A percentile compares a stretch with the other conserved stretches of the same genome.
Evolutionary conservation across 1,140 invertebrate species (phyloP).

Genomic region (Brachionus sp.): DNA sequence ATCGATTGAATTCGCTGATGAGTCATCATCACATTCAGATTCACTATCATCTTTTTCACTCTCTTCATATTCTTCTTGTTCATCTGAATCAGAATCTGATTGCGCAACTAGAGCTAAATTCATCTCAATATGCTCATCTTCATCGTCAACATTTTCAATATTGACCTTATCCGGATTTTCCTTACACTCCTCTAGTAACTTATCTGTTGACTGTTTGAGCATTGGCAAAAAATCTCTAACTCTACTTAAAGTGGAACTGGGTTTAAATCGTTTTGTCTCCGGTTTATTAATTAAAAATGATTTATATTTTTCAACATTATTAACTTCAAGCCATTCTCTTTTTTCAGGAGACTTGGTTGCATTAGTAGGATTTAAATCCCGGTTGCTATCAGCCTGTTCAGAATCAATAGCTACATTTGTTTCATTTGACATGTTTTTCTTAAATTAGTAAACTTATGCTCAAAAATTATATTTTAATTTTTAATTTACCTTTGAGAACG

Average conservation of each 20-base stretch:
- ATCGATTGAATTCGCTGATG: neutral
- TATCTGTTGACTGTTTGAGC: conserved; percentile 21
- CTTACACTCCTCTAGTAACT: conserved; percentile 30
- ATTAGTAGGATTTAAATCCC: neutral
- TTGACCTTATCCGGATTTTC: conserved; percentile 44
- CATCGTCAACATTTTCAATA: conserved; percentile 43
- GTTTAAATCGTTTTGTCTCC: conserved; percentile 40
- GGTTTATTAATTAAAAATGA: conserved; percentile 23
- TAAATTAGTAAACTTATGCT: neutral
- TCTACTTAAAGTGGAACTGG: conserved; percentile 16
- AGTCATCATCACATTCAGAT: neutral
- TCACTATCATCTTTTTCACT: neutral
- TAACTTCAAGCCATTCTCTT: conserved; percentile 23
- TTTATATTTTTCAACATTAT: conserved; percentile 12
- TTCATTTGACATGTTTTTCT: conserved; percentile 7
- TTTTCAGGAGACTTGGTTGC: conserved; percentile 9
- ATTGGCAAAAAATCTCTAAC: conserved; percentile 37
- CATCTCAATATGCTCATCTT: conserved; percentile 44
- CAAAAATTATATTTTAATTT: neutral
- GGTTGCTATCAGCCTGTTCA: neutral
- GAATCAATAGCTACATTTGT: neutral
- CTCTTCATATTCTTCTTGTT: neutral
- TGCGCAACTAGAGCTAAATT: conserved; percentile 31
- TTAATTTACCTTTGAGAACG: neutral
- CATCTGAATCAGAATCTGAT: conserved; percentile 31